These are phyloP conservation scores for Drosophila ercepeae DNA, from an alignment of 1,140 invertebrate species.

Conservation along the genomic window DNA sequence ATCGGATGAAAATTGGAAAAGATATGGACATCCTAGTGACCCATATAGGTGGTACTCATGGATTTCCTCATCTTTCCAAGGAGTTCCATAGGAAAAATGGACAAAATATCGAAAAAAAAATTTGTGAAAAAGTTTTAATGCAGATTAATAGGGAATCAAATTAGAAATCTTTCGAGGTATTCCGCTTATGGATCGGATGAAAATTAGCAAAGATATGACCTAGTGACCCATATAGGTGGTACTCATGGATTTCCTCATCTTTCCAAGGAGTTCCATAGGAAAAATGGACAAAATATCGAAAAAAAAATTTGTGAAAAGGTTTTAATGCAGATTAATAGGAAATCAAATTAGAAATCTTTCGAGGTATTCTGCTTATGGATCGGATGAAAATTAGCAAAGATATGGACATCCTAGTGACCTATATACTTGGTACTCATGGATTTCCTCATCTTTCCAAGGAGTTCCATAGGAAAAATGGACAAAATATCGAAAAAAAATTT, in stretches of 20 bases:
- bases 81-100: too few species aligned
- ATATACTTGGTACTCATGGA: too few species aligned
- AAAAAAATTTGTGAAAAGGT: not conserved
- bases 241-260: too few species aligned
- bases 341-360: not conserved
- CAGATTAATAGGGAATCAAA: too few species aligned
- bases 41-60: not conserved
- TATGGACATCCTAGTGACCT: not conserved
- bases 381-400: not conserved
- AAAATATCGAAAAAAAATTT: not conserved
- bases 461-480: too few species aligned
- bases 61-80: too few species aligned
- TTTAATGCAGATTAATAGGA: not conserved
- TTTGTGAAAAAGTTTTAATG: not conserved
- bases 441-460: too few species aligned
- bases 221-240: not conserved
- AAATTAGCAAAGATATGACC: not conserved
- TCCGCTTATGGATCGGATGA: too few species aligned
- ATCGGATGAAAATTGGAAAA: not conserved
- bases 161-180: too few species aligned
- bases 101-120: not conserved
- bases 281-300: not conserved
- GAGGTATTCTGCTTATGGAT: not conserved
- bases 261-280: too few species aligned
- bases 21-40: not conserved